Evolutionary conservation across 1,140 invertebrate species (phyloP), one percentile per base, ranked within the genome.

Genomic region (Carposina sasakii): DNA sequence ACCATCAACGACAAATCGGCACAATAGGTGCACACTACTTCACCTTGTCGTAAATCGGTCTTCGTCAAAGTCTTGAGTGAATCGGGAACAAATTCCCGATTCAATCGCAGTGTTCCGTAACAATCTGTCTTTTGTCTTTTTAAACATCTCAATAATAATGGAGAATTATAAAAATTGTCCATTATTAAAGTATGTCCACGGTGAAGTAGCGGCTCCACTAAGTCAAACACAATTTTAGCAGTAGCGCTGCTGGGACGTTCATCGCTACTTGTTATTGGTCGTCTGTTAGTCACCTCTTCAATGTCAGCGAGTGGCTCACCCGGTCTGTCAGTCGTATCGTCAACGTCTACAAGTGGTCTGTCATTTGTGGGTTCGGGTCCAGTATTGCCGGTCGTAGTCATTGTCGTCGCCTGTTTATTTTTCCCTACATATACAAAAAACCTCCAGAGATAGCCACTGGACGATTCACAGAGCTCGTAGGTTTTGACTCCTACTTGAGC

Each of bases 161-260:
- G 54, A 46, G 33, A 37, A 44, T 58, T 64, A 26, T 61, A 61
- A 39, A 58, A 64, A 52, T 61, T 58, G 22, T 52, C 63, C 63
- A 66, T 66, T 34, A 63, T 49, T 48, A 64, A 26, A 8, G 58
- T 57, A 19, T 64, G 54, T n/a, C 62, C 62, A 9, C 31, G 40
- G 20, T 64, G 12, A 37, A 60, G 43, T 9, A 64, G 44, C 0
- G 55, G 61, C 33, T 57, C 28, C 12, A 44, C 33, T 16, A 49
- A 12, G 1, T 45, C 10, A 13, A 17, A 26, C 1, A 49, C 52
- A 26, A 59, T 56, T 30, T 40, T 43, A 0, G 51, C 26, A 21
- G 51, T 59, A 5, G 56, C 55, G 8, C 46, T 50, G 15, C 4
- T 51, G 12, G 48, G 48, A 12, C 19, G 50, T 30, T 30, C 15